phyloP scores from a whole-genome alignment of 2,113 vertebrate species.

The Hiodon alosoides region DNA sequence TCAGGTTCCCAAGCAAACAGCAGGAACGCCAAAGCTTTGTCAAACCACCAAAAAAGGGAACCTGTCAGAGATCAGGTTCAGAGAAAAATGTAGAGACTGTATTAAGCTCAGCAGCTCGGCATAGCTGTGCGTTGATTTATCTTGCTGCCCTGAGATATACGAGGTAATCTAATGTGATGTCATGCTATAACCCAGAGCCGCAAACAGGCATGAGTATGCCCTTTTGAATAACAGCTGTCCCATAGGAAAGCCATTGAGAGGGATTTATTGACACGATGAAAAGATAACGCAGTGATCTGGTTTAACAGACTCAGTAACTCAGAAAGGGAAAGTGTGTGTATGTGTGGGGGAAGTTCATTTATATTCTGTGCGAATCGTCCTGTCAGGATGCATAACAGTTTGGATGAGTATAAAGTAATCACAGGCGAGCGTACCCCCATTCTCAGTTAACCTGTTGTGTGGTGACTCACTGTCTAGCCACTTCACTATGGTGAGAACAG shows the following conservation, averaged over 20 bases:
- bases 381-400: conserved; percentile 17
- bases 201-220: neutral
- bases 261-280: neutral
- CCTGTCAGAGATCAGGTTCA: neutral
- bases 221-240: neutral
- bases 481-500: neutral
- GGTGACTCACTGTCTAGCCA: neutral
- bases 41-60: neutral
- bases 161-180: conserved; percentile 3
- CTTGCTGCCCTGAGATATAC: neutral
- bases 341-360: neutral
- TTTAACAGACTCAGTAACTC: neutral
- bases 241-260: neutral
- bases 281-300: neutral
- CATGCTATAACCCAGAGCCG: neutral
- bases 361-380: conserved; percentile 6
- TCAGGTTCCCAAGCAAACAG: neutral
- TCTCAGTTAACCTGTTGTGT: conserved; percentile 12
- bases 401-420: conserved; percentile 6
- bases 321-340: neutral
- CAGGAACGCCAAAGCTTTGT: neutral
- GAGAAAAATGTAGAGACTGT: neutral
- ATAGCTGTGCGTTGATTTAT: conserved; percentile 3
- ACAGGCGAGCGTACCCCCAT: neutral
- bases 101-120: conserved; percentile 1